Evolutionary conservation across 2,888 invertebrate genomes (phyloP), one percentile per base, ranked within the genome.

Genomic region (Crocallis elinguaria): DNA sequence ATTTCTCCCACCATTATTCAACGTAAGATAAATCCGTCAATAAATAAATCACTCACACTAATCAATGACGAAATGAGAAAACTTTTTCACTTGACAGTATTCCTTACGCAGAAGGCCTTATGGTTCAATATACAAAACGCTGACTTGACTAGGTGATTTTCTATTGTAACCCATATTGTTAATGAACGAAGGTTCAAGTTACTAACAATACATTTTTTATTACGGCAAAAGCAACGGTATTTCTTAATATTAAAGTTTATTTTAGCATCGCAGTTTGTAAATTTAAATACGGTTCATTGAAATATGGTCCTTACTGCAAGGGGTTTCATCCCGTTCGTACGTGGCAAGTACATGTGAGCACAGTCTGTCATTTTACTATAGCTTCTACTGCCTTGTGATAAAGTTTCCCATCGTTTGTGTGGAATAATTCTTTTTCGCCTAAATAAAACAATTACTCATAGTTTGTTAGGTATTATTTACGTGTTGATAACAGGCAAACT

Each of bases 361-460:
- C 1, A 38, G 8, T 25, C 12, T 23, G 2, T 7, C 11, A 14
- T 1, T 19, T 9, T 41, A 9, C 44, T n/a, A 30, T 39, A 35
- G 30, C n/a, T 12, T 7, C 11, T 56, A 39, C 35, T 7, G 3
- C 29, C 7, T 11, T 6, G 46, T 0, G 8, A 12, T 14, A 49
- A 33, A 50, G 61, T 30, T 21, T 23, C 43, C 0, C 39, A 30
- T 37, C 7, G 33, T n/a, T 12, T 37, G 21, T 9, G 4, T 5
- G 5, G 16, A 35, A 17, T 16, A 33, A n/a, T 2, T 19, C 5
- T 11, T 36, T 27, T 35, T 37, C 41, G 12, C 19, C 13, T 64
- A 67, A 67, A 67, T 66, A 64, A 36, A 60, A 38, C 57, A 45
- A 68, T 66, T 57, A 66, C 33, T 62, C 37, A 42, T 8, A 16